Base-by-base conservation (phyloP, 2,797 vertebrate species). In the Trichosurus vulpecula region DNA sequence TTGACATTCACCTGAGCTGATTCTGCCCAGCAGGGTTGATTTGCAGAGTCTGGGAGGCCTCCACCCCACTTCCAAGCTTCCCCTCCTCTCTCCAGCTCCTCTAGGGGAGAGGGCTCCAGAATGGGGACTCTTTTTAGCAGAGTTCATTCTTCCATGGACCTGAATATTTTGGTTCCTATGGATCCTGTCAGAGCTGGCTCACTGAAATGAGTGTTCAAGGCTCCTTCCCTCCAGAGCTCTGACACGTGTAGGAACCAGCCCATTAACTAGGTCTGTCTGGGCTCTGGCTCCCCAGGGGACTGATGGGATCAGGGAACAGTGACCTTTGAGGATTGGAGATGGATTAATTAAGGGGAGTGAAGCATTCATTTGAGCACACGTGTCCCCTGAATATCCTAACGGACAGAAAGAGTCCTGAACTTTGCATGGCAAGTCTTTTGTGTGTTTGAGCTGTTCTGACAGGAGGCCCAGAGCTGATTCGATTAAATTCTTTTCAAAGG, bases 211-310 rank as follows among this genome's bases (percentile, higher is more conserved):
- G 22, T 27, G 8, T 51, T 87, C 74, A 87, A 87, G 41, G 41
- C 22, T 47, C 22, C 41, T 87, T 27, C 41, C 41, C 74, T 13
- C 6, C 9, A 87, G 41, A 87, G 41, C 41, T 87, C 74, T 51
- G 74, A 47, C 74, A 87, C 41, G 11, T 47, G 3, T 5, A 87
- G 2, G 22, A 27, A 29, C 9, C 41, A 87, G 41, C 41, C 74
- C 74, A 87, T 87, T 87, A 87, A 87, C 74, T 47, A 87, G 25
- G 91, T 94, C 35, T 2, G 47, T 53, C 52, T 47, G 81, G 93
- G 95, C 92, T n/a, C 58, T 5, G 0, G 19, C 66, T 61, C 92
- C 92, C 97, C 91, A 91, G 97, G 25, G 74, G 6, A 87, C 10
- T 27, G 41, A 87, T 27, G 74, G 74, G 41, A 87, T 87, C 41